Percentiles rank a stretch among this genome's conserved stretches.
phyloP scores from a whole-genome alignment of 30 jellyfish, hydroid and myxozoan genomes.

The Turritopsis rubra region DNA sequence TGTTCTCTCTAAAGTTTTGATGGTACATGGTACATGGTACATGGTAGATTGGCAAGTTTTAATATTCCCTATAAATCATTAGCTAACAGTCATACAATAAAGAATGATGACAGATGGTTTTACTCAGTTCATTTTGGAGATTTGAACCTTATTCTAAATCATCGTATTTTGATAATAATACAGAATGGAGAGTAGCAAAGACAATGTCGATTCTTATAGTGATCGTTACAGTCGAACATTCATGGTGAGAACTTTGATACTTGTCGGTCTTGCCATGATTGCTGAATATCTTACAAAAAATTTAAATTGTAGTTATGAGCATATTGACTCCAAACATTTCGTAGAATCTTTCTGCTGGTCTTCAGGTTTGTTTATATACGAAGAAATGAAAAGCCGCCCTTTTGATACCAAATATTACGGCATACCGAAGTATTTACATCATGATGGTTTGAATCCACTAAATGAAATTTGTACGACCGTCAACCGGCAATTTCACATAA shows the following conservation, averaged over 20 bases:
- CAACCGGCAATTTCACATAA: not conserved
- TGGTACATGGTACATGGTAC: too few species aligned
- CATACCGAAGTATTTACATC: constrained; percentile 4
- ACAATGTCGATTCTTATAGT: not conserved
- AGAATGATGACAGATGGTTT: too few species aligned
- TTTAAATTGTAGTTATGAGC: not conserved
- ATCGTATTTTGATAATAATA: too few species aligned
- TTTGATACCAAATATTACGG: constrained; percentile 6
- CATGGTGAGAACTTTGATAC: not conserved
- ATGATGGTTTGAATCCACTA: not conserved
- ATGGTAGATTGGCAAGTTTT: too few species aligned
- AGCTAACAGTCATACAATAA: too few species aligned
- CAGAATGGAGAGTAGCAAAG: not conserved
- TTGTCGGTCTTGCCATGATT: not conserved
- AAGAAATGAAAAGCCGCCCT: not conserved
- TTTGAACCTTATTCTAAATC: not conserved
- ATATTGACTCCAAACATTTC: not conserved
- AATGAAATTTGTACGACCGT: not conserved
- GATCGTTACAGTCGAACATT: constrained; percentile 8
- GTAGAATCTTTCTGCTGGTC: constrained; percentile 5
- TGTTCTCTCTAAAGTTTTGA: too few species aligned
- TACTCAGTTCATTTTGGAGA: too few species aligned
- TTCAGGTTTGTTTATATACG: not conserved
- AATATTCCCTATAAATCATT: too few species aligned
- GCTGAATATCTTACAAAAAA: not conserved